A percentile compares a stretch with the other conserved stretches of the same genome.
These are phyloP conservation scores for Aldabrachelys gigantea DNA, from an alignment of 2,113 vertebrate species.

Conservation along the genomic window DNA sequence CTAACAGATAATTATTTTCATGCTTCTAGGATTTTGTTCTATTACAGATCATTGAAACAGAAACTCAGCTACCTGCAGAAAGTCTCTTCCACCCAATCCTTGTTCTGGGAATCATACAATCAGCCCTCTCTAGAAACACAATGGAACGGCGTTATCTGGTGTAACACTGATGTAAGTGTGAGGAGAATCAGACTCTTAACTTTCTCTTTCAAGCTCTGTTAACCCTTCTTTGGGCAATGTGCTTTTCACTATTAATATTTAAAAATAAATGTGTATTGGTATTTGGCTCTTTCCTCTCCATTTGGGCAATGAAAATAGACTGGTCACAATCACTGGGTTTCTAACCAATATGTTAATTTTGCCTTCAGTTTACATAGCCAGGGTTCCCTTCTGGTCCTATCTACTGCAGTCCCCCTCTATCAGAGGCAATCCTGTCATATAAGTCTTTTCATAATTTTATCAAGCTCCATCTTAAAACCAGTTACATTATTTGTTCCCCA, in stretches of 20 bases:
- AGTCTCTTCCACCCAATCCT: constrained; percentile 44
- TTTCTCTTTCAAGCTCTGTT: constrained; percentile 37
- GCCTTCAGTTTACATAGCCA: background rate
- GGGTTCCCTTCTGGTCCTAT: background rate
- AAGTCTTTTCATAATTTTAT: background rate
- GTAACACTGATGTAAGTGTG: background rate
- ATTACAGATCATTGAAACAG: constrained; percentile 4
- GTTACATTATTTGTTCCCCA: background rate
- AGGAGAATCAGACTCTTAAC: constrained; percentile 40
- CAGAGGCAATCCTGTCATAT: background rate
- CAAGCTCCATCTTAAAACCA: background rate
- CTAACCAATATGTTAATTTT: background rate
- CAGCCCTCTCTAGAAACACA: constrained; percentile 13
- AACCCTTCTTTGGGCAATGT: background rate
- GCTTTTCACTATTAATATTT: constrained; percentile 1
- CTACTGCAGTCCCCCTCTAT: background rate
- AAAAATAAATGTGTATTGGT: background rate
- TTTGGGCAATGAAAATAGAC: background rate
- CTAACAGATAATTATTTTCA: background rate
- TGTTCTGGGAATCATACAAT: constrained; percentile 35
- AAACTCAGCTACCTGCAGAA: constrained; percentile 35
- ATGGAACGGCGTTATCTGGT: background rate
- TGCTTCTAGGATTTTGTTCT: background rate
- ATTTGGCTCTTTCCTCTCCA: background rate
- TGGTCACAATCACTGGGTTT: background rate